These are phyloP conservation scores for Ormyrus labotus DNA, from an alignment of 2,888 invertebrate genomes.

Conservation along the genomic window DNA sequence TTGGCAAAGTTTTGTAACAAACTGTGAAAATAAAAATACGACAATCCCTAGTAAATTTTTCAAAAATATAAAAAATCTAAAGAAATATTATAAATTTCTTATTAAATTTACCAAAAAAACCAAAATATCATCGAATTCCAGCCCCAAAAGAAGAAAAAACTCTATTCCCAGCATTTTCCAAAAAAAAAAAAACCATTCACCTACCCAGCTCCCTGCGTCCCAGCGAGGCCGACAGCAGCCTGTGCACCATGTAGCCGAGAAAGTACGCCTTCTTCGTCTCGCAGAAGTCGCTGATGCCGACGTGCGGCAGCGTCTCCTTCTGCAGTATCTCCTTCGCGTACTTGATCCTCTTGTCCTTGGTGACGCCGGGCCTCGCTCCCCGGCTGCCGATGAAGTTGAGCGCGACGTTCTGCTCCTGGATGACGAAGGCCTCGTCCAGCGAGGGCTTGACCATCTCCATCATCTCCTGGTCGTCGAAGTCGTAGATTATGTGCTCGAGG, in stretches of 20 bases:
- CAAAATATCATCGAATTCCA: too few species aligned
- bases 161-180: too few species aligned
- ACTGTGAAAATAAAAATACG: too few species aligned
- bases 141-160: too few species aligned
- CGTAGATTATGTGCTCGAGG: slow-evolving; percentile 99
- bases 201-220: slow-evolving; percentile 92
- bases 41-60: too few species aligned
- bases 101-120: too few species aligned
- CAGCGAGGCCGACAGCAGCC: slow-evolving; percentile 93
- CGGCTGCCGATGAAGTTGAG: slow-evolving; percentile 98
- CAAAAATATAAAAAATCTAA: not conserved
- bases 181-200: too few species aligned
- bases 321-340: slow-evolving; percentile 99
- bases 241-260: slow-evolving; percentile 99
- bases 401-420: slow-evolving; percentile 99
- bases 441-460: slow-evolving; percentile 99
- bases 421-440: slow-evolving; percentile 98
- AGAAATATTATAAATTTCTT: too few species aligned
- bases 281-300: slow-evolving; percentile 99
- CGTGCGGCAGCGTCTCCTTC: slow-evolving; percentile 99
- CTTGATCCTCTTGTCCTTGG: slow-evolving; percentile 98
- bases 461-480: slow-evolving; percentile 99
- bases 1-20: too few species aligned
- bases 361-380: slow-evolving; percentile 98
- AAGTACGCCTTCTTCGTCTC: slow-evolving; percentile 99